Base-by-base conservation (phyloP, 2,797 vertebrate species). In the Hydrophis major region DNA sequence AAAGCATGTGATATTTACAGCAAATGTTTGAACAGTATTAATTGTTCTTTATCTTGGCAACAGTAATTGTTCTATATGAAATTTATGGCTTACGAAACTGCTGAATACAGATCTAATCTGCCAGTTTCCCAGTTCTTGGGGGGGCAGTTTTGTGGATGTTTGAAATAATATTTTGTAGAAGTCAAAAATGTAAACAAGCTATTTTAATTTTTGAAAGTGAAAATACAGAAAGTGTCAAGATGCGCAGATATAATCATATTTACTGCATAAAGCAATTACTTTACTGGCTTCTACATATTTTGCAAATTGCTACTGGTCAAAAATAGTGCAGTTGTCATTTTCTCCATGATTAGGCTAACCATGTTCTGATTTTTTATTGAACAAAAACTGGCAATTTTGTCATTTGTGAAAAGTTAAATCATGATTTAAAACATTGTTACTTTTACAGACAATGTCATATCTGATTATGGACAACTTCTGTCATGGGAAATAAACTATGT, bases 361-460 rank as follows among this genome's bases (percentile, higher is more conserved):
- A 25, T 5, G 78, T 50, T 94, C 53, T 20, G 57, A 89, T 83
- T 12, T 92, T 50, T 42, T 69, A 13, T 27, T 92, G n/a, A 57
- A 60, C 18, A 60, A 61, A 50, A 57, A 2, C 2, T 78, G 28
- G 20, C 6, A 90, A 53, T 90, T n/a, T 4, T 47, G 13, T 0
- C 47, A 28, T 25, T 0, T n/a, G 14, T 5, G 37, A 63, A 28
- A 25, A 0, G 61, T 93, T 28, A n/a, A 91, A 61, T 56, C 53
- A 69, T n/a, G 14, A 32, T 4, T 0, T 2, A 13, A 20, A 55
- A 28, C 69, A 42, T 60, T 22, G 25, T 66, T 63, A 32, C 11
- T 32, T 20, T 69, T 10, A 50, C 0, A 86, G 1, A 0, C 0
- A 28, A 32, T 88, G 25, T 0, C 2, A 4, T 16, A 42, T 78